Evolutionary conservation across 1,140 invertebrate genomes (phyloP).

Genomic region (Rhagoletis pomonella): DNA sequence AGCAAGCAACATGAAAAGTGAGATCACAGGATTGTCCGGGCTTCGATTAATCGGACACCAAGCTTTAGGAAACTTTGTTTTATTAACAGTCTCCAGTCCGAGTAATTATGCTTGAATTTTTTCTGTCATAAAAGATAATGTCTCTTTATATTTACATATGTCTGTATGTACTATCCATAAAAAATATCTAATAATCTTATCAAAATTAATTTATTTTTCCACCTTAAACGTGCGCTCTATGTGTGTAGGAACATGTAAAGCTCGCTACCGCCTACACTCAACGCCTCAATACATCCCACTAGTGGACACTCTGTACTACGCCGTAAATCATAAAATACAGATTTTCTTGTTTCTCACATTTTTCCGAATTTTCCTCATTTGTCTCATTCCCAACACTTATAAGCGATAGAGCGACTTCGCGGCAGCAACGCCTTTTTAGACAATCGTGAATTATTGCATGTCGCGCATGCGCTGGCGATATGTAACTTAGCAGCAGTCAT

Average conservation of each 20-base stretch:
- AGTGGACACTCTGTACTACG: neutral
- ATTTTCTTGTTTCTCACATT: neutral
- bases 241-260: neutral
- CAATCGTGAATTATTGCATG: slow-evolving; percentile 54
- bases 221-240: too few species aligned
- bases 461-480: neutral
- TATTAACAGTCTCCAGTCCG: too few species aligned
- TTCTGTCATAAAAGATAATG: too few species aligned
- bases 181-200: too few species aligned
- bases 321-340: neutral
- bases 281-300: neutral
- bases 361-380: slow-evolving; percentile 6
- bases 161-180: too few species aligned
- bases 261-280: neutral
- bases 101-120: too few species aligned
- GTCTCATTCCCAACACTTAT: slow-evolving; percentile 27
- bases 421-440: slow-evolving; percentile 60
- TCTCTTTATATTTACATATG: too few species aligned
- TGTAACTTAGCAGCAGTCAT: neutral
- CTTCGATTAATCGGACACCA: too few species aligned
- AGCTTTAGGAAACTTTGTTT: too few species aligned
- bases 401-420: neutral
- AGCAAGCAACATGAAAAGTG: too few species aligned
- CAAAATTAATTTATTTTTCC: too few species aligned
- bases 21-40: too few species aligned